Evolutionary conservation across 2,888 invertebrate species (phyloP), one percentile per base, ranked within the genome.

Genomic region (Eubasilissa splendida): DNA sequence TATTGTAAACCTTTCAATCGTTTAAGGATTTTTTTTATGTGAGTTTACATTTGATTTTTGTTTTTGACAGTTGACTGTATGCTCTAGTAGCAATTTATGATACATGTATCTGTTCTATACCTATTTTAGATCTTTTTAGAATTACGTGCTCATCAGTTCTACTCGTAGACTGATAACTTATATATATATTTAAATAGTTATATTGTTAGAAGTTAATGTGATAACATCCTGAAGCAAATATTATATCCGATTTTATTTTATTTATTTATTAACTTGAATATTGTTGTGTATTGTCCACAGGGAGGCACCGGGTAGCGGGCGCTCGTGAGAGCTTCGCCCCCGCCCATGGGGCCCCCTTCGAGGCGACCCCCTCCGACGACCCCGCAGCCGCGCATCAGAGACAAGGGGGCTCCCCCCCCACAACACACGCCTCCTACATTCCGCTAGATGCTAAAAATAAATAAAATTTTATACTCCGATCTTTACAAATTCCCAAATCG

Each of bases 301-400:
- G 66, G 52, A 68, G 66, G 66, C 66, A 66, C 50, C 66, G n/a
- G 42, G 65, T 33, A 66, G 33, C 66, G 66, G 66, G 63, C 63
- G 63, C 63, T 63, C 63, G 63, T 12, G 63, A 63, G 66, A 68
- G 66, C 66, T 52, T 68, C 52, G 66, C 50, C 52, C 14, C 50
- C 50, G 54, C 70, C 65, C 14, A 77, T 77, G 82, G 79, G 82
- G 82, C 82, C 66, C 73, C 74, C 76, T 42, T 79, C 70, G 58
- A 12, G 73, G 76, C 52, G 52, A 73, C 65, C 75, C 71, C 74
- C 52, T 14, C 75, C 58, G 76, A 54, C 56, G 76, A 59, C 31
- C 65, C 76, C 42, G 50, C 76, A 63, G 68, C 63, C 66, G 31
- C 42, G 79, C 59, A 60, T 58, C 73, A 78, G 71, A 31, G 63